These are phyloP conservation scores for Caenorhabditis japonica DNA, from an alignment of 2,888 invertebrate genomes.

Conservation along the genomic window DNA sequence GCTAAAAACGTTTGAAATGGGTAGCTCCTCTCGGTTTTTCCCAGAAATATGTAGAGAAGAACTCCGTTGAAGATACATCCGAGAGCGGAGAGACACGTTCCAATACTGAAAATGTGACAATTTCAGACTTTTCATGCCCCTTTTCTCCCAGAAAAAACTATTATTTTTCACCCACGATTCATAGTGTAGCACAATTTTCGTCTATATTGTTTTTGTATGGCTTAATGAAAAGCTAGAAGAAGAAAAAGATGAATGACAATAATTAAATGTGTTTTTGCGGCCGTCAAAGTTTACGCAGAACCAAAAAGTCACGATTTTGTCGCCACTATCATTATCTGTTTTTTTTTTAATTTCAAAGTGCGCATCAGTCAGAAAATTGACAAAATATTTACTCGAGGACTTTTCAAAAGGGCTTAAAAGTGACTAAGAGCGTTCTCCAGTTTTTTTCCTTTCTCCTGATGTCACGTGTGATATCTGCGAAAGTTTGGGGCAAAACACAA, in stretches of 20 bases:
- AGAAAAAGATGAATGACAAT: background rate
- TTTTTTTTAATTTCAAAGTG: slow-evolving; percentile 10
- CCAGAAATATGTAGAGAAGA: slow-evolving; percentile 60
- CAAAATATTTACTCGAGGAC: slow-evolving; percentile 27
- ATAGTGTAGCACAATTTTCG: background rate
- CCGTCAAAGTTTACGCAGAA: background rate
- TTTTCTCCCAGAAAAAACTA: background rate
- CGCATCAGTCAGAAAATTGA: slow-evolving; percentile 1
- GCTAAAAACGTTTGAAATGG: slow-evolving; percentile 64
- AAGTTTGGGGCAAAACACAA: slow-evolving; percentile 43
- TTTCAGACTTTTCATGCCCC: background rate
- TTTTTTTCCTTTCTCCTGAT: slow-evolving; percentile 16
- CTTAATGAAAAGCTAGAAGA: slow-evolving; percentile 34
- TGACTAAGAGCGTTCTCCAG: slow-evolving; percentile 35
- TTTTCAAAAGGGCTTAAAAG: slow-evolving; percentile 24
- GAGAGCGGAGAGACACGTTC: slow-evolving; percentile 57
- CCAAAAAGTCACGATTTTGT: no score
- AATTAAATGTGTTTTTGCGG: slow-evolving; percentile 41
- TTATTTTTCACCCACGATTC: background rate
- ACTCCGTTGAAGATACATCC: slow-evolving; percentile 63
- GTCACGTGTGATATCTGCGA: slow-evolving; percentile 45
- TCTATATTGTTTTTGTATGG: slow-evolving; percentile 12
- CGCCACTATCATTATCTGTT: no score
- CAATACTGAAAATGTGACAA: slow-evolving; percentile 52
- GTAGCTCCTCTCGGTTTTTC: slow-evolving; percentile 38